Evolutionary conservation across 1,140 invertebrate genomes (phyloP), one percentile per base, ranked within the genome.

Genomic region (Brachionus asplanchnoidis): DNA sequence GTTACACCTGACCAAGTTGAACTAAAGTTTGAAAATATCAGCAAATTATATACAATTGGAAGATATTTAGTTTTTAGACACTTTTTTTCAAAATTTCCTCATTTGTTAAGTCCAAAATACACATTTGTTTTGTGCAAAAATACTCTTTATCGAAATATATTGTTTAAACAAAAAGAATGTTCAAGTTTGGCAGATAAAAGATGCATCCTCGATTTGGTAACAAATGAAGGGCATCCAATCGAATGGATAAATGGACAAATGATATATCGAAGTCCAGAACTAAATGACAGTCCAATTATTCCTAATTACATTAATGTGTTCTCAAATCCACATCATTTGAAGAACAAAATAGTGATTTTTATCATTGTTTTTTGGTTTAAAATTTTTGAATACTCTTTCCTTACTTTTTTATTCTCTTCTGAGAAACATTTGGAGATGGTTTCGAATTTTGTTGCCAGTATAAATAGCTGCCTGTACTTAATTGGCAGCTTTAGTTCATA

Each of bases 1-100:
- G 98, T 99, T 82, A 98, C 96, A 3, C 98, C 99, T 91, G 96
- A 96, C 1, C 89, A 93, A 95, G n/a, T 90, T 98, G 96, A 96
- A 91, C 98, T 28, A 98, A 96, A 2, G 98, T 97, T 0, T 90
- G 98, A 66, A 95, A 68, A 68, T 40, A 68, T 68, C 8, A 6
- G 92, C 93, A 46, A 90, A 96, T 94, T 93, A 94, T 80, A 92
- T 92, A 87, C 95, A 95, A 68, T 6, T 14, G 66, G 66, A 32
- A 68, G 5, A 14, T 11, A 40, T 40, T 32, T 36, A 28, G 0
- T 68, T 5, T 32, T 68, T 7, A 40, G 26, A 14, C 28, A 32
- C 5, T 32, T 32, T 28, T 68, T 9, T 60, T 26, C 17, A 26
- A 2, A 8, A 8, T 9, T 23, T 60, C 53, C 17, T 9, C 2